phyloP scores from a whole-genome alignment of 2,888 invertebrate genomes.

The Stenichneumon culpator region DNA sequence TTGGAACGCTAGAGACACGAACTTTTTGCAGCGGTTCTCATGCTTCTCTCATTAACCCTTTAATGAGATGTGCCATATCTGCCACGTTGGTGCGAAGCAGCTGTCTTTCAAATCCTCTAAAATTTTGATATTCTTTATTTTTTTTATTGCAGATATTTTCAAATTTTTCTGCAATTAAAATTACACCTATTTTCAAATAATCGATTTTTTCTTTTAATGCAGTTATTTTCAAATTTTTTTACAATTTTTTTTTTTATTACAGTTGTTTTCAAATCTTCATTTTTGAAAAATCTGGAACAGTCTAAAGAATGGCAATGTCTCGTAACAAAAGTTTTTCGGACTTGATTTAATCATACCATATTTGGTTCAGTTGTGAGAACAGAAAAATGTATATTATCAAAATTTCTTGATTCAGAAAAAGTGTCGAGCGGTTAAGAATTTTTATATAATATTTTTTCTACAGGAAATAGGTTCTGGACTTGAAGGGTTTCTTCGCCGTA shows the following conservation, averaged over 20 bases:
- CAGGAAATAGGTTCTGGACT: not conserved
- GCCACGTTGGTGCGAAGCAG: not conserved
- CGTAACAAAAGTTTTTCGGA: not conserved
- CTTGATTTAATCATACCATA: not conserved
- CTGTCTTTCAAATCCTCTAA: not conserved
- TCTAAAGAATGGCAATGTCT: too few species aligned
- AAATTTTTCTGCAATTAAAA: not conserved
- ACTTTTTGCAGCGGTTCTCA: slow-evolving; percentile 67
- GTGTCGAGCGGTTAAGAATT: not conserved
- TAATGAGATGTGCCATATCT: not conserved
- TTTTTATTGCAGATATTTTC: too few species aligned
- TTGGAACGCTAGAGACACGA: not conserved
- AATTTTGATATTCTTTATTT: not conserved
- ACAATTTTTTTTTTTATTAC: too few species aligned
- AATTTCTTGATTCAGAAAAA: not conserved
- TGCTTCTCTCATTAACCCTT: not conserved
- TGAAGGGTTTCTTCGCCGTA: not conserved
- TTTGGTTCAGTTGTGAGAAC: not conserved
- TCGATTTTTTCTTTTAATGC: too few species aligned
- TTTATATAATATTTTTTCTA: not conserved
- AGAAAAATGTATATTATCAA: not conserved
- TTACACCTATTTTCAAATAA: too few species aligned
- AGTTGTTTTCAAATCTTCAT: too few species aligned
- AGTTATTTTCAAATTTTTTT: too few species aligned
- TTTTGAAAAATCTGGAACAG: too few species aligned